Evolutionary conservation across 2,797 vertebrate genomes (phyloP), one percentile per base, ranked within the genome.

Genomic region (Clarias laeviceps): DNA sequence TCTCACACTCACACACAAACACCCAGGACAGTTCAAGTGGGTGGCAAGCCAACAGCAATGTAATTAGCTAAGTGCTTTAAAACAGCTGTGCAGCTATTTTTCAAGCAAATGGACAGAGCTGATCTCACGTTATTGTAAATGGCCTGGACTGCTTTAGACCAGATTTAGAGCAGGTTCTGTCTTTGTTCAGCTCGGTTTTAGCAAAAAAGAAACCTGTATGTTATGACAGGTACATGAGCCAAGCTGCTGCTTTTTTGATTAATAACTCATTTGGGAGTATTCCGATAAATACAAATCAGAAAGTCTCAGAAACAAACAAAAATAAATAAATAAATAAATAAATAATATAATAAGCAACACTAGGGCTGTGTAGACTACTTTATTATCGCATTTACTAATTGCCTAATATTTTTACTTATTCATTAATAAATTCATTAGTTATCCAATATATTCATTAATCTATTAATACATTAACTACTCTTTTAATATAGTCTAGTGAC

Each of bases 81-180:
- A 91, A 91, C 94, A 94, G 93, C 94, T 95, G 93, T 91, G 93
- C 90, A 89, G 89, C 91, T 88, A 89, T 94, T 95, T 92, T 93
- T 93, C 91, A 93, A 92, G 93, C 93, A 95, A 95, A 95, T 93
- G 92, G 90, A 93, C 87, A 85, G 78, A 83, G 88, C 91, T 94
- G 91, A 90, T 91, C 90, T 92, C 92, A 88, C 89, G 92, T 94
- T 91, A 91, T 91, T 88, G 85, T 89, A 92, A 96, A 94, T 82
- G 90, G 93, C 93, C 93, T 91, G 91, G 89, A 91, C 89, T 85
- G 90, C 66, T 72, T 62, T 62, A 72, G 57, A 80, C 77, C 40
- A 57, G 84, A 45, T 76, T 84, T 82, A 81, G 45, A 62, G 54
- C 68, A 79, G 64, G 66, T 80, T 83, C 66, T 20, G 61, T 62